Evolutionary conservation across 1,140 invertebrate genomes (phyloP).

Genomic region (Bemisia tabaci): DNA sequence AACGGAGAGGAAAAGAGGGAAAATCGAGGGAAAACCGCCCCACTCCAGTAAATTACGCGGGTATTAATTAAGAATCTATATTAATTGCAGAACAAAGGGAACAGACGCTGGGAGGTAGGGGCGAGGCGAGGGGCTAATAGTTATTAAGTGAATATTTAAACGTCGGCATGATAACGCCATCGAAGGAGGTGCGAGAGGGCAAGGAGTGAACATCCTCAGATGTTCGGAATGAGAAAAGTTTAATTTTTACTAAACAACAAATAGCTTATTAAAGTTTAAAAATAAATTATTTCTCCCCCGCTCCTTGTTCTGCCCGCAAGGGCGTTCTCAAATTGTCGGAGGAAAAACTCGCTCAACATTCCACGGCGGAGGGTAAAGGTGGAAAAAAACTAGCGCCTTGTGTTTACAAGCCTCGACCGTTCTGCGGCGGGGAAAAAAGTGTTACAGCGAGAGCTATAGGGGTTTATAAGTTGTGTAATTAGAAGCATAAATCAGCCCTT

Average conservation of each 20-base stretch:
- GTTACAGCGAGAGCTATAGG: no score
- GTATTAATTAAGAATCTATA: not conserved
- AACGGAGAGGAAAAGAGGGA: no score
- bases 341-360: no score
- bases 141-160: slow-evolving; percentile 1
- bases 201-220: not conserved
- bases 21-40: not conserved
- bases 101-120: not conserved
- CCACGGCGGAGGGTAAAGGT: no score
- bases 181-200: no score
- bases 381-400: no score
- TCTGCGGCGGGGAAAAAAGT: no score
- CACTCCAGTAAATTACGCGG: not conserved
- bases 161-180: not conserved
- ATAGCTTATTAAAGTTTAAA: not conserved
- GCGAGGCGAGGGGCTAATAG: not conserved
- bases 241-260: not conserved
- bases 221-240: not conserved
- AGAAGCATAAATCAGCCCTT: not conserved
- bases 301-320: no score
- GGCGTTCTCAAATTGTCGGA: no score
- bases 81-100: not conserved
- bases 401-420: no score
- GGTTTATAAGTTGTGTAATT: not conserved
- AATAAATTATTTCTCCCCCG: not conserved